Evolutionary conservation across 2,113 vertebrate genomes (phyloP).

Genomic region (Upupa epops): DNA sequence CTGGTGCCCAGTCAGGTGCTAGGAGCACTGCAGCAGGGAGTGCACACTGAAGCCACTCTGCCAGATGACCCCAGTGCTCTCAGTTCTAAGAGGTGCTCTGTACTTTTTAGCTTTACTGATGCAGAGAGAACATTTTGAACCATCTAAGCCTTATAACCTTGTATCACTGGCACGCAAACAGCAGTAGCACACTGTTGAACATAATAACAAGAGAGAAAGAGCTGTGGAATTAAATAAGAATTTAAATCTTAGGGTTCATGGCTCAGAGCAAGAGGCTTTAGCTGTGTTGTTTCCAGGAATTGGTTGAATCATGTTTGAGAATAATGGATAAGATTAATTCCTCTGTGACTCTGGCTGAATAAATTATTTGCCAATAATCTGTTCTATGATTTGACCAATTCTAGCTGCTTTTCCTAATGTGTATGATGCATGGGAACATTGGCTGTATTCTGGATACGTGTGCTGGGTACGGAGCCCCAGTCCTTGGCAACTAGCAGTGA

Average conservation of each 20-base stretch:
- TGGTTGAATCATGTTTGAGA: slow-evolving; percentile 58
- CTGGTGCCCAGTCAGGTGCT: neutral
- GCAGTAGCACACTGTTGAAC: slow-evolving; percentile 47
- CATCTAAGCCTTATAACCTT: slow-evolving; percentile 51
- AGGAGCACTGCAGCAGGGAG: neutral
- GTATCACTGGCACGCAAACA: slow-evolving; percentile 44
- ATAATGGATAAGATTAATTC: slow-evolving; percentile 52
- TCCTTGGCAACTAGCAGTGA: neutral
- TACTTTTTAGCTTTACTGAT: slow-evolving; percentile 50
- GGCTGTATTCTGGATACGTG: neutral
- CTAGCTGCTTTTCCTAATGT: neutral
- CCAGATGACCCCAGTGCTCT: slow-evolving; percentile 50
- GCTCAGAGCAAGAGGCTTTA: slow-evolving; percentile 25
- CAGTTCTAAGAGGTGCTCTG: slow-evolving; percentile 36
- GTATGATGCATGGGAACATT: neutral
- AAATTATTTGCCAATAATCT: slow-evolving; percentile 51
- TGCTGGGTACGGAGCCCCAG: neutral
- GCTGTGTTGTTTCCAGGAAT: slow-evolving; percentile 57
- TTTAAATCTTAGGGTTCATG: slow-evolving; percentile 53
- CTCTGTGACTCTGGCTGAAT: slow-evolving; percentile 31
- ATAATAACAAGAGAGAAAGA: slow-evolving; percentile 35
- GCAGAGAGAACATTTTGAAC: slow-evolving; percentile 66
- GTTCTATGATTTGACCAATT: neutral
- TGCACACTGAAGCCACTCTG: neutral
- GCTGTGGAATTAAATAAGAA: slow-evolving; percentile 53